phyloP scores from a whole-genome alignment of 2,888 invertebrate species.

The Erebia ligea region DNA sequence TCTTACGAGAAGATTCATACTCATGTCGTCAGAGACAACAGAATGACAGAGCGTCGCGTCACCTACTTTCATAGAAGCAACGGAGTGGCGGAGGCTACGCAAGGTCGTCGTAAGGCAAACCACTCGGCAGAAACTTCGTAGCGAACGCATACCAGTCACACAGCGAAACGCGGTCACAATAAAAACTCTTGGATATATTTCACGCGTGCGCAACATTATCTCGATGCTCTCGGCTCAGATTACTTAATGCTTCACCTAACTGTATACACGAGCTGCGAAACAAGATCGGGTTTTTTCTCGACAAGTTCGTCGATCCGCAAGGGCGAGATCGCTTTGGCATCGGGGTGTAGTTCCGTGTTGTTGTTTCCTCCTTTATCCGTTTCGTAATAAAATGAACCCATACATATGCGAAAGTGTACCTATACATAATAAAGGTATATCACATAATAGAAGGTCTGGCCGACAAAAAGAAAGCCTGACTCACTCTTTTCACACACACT shows the following conservation, averaged over 20 bases:
- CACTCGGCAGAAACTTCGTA: slow-evolving; percentile 79
- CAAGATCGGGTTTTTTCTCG: slow-evolving; percentile 77
- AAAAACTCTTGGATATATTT: slow-evolving; percentile 80
- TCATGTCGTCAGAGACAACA: slow-evolving; percentile 19
- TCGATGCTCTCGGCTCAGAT: slow-evolving; percentile 77
- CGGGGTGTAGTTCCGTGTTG: slow-evolving; percentile 56
- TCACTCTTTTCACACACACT: too few species aligned
- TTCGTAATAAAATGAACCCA: slow-evolving; percentile 22
- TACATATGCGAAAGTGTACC: neutral
- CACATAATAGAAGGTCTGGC: too few species aligned
- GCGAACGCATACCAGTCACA: slow-evolving; percentile 60
- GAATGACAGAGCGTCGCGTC: slow-evolving; percentile 58
- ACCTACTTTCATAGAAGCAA: slow-evolving; percentile 77
- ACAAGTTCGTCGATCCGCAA: slow-evolving; percentile 74
- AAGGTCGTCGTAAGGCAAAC: slow-evolving; percentile 82
- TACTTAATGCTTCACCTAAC: slow-evolving; percentile 80
- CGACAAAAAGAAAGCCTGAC: too few species aligned
- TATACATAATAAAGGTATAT: neutral
- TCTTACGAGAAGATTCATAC: slow-evolving; percentile 41
- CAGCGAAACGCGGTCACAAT: slow-evolving; percentile 77
- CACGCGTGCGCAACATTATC: slow-evolving; percentile 82
- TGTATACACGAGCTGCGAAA: slow-evolving; percentile 73
- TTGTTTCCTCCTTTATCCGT: slow-evolving; percentile 33
- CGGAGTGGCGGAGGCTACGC: slow-evolving; percentile 60
- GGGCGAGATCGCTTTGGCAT: slow-evolving; percentile 49